phyloP scores from a whole-genome alignment of 2,888 invertebrate genomes.

The Pediacus dermestoides region DNA sequence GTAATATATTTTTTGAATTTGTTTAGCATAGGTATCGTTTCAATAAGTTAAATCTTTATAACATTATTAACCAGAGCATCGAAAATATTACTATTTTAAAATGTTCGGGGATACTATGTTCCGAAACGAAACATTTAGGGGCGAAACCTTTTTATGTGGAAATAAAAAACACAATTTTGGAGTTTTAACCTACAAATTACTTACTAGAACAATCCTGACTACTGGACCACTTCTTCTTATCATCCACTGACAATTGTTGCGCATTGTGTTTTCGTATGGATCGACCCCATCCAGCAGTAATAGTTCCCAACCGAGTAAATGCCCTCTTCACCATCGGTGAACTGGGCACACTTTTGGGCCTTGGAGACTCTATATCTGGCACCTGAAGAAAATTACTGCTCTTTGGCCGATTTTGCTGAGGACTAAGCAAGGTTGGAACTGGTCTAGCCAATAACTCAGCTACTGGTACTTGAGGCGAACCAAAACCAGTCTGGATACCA shows the following conservation, averaged over 20 bases:
- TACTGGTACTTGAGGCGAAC: constrained; percentile 89
- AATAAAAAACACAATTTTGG: no score
- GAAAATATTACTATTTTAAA: no score
- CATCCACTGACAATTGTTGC: constrained; percentile 78
- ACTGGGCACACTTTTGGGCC: constrained; percentile 90
- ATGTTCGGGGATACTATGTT: no score
- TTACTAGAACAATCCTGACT: constrained; percentile 86
- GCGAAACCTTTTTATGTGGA: no score
- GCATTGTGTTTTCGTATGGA: constrained; percentile 81
- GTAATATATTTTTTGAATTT: no score
- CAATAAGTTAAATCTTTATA: no score
- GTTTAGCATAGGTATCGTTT: no score
- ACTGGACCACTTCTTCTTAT: constrained; percentile 89
- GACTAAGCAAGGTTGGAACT: constrained; percentile 80
- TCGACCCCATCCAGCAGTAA: constrained; percentile 87
- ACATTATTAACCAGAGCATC: no score
- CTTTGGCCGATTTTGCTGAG: constrained; percentile 81
- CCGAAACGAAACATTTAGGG: no score
- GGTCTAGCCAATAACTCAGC: constrained; percentile 83
- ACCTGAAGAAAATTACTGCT: constrained; percentile 87
- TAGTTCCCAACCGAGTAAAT: constrained; percentile 83
- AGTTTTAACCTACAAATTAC: no score
- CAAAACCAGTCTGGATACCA: constrained; percentile 90
- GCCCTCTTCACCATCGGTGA: constrained; percentile 92
- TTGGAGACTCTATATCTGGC: constrained; percentile 82